Percentiles rank a stretch among this genome's conserved stretches.
These are phyloP conservation scores for Augochlora pura DNA, from an alignment of 1,140 invertebrate genomes.

Conservation along the genomic window DNA sequence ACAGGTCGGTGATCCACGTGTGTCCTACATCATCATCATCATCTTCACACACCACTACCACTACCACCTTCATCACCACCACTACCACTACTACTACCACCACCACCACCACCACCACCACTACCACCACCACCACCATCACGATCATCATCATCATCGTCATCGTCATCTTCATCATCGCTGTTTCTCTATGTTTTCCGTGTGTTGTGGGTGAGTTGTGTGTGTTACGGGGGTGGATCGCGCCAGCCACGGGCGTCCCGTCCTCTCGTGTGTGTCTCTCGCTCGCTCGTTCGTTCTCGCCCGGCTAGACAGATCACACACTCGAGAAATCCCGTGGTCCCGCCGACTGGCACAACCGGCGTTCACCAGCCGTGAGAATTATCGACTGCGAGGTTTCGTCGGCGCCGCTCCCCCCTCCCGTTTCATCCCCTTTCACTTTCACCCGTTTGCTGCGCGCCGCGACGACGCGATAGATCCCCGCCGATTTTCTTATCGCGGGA, in stretches of 20 bases:
- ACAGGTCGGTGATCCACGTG: conserved; percentile 68
- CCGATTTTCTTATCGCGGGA: no score
- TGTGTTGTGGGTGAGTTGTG: conserved; percentile 50
- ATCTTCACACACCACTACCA: background rate
- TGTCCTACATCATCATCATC: conserved; percentile 31
- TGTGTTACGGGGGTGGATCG: conserved; percentile 32
- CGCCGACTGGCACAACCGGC: conserved; percentile 8
- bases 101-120: conserved; percentile 4
- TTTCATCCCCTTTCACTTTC: conserved; percentile 42
- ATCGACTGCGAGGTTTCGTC: conserved; percentile 28
- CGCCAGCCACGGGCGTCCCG: conserved; percentile 19
- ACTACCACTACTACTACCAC: no score
- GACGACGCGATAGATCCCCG: no score
- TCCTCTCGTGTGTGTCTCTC: background rate
- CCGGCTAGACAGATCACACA: conserved; percentile 14
- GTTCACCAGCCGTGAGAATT: conserved; percentile 24
- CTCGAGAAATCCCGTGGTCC: conserved; percentile 21
- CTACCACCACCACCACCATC: background rate
- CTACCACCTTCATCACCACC: no score
- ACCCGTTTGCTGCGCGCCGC: conserved; percentile 11
- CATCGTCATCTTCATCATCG: background rate
- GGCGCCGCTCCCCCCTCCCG: background rate
- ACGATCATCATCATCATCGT: conserved; percentile 4
- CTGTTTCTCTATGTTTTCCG: conserved; percentile 25
- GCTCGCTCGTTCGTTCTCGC: background rate